Percentiles rank a stretch among this genome's conserved stretches.
Evolutionary conservation across 1,140 invertebrate genomes (phyloP).

Genomic region (Battus philenor): DNA sequence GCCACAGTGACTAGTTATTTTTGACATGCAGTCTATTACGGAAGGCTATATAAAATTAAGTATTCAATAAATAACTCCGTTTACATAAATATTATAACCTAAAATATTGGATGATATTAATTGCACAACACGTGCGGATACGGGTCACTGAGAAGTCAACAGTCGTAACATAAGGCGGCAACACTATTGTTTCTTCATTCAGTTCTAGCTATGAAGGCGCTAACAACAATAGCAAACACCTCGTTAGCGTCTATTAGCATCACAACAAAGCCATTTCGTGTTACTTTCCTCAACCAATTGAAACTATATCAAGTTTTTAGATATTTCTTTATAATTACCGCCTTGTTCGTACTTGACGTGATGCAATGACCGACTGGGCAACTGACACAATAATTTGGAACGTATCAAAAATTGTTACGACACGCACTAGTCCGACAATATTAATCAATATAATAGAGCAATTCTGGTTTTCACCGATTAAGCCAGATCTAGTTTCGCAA

Average conservation of each 20-base stretch:
- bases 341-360: too few relatives aligned
- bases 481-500: not conserved
- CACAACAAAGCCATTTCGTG: conserved; percentile 8
- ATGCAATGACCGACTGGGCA: too few relatives aligned
- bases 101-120: too few relatives aligned
- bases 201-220: not conserved
- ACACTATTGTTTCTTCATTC: conserved; percentile 11
- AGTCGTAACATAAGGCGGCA: conserved; percentile 3
- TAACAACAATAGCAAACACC: not conserved
- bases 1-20: too few relatives aligned
- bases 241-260: conserved; percentile 12
- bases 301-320: too few relatives aligned
- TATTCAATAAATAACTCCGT: too few relatives aligned
- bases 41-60: too few relatives aligned
- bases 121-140: conserved; percentile 1
- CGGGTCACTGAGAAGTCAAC: conserved; percentile 3
- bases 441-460: conserved; percentile 2
- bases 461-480: conserved; percentile 2
- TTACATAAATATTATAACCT: too few relatives aligned
- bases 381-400: conserved; percentile 14
- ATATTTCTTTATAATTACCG: too few relatives aligned
- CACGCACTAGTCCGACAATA: not conserved
- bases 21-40: too few relatives aligned
- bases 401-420: conserved; percentile 15
- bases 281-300: conserved; percentile 5